Evolutionary conservation across 2,113 vertebrate genomes (phyloP), one percentile per base, ranked within the genome.

Genomic region (Lepus timidus): DNA sequence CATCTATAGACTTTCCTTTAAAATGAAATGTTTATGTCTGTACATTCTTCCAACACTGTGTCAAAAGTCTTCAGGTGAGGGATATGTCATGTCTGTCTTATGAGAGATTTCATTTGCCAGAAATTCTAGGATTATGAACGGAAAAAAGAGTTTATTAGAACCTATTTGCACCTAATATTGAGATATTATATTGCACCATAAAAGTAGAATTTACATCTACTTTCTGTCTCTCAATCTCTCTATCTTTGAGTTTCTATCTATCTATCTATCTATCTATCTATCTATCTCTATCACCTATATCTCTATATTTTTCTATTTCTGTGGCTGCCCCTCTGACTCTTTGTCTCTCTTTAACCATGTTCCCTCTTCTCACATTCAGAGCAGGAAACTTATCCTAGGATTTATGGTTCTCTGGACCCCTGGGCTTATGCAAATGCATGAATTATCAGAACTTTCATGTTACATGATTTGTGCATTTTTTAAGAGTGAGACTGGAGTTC

Each of bases 101-200:
- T 23, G 62, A 71, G 17, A 96, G 67, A 86, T 80, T 93, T 61
- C 85, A 79, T 85, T 92, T 67, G 55, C 39, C 49, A 68, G 16
- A 80, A 88, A 1, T 84, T 65, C 31, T 51, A 39, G 52, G 33
- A 75, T 78, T 65, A 61, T 67, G 29, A 80, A 51, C 20, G 76
- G 7, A 49, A 64, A 13, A 39, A 86, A 27, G 12, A 51, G 17
- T 36, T 86, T 29, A 70, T 86, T 79, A 85, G 78, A 95, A 36
- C 64, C 25, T 49, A 74, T 49, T 6, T 58, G 1, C 27, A 49
- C 11, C 8, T 12, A n/a, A 20, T 16, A 55, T 4, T 67, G 65
- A 52, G 29, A 67, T 52, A 70, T 7, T 29, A 55, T 11, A 6
- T 70, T n/a, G 84, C 5, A 44, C 44, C 44, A 44, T 44, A 44